Percentiles rank a stretch among this genome's conserved stretches.
Conservation (phyloP, 2,113 vertebrate species). For the Saimiri boliviensis region DNA sequence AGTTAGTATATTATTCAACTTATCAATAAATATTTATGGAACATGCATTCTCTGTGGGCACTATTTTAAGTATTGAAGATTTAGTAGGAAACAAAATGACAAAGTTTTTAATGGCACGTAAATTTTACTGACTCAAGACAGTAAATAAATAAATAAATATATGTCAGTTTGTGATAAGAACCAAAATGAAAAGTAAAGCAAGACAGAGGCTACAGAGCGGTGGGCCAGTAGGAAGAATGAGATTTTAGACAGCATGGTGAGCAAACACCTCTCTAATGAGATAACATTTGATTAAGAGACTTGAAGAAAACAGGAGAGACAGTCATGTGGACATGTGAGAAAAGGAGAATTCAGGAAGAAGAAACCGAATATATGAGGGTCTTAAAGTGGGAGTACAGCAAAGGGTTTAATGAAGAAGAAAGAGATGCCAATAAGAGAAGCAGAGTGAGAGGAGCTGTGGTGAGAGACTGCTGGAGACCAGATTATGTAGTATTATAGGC, state of each 20-base stretch:
- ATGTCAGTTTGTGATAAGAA: neutral
- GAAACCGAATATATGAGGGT: neutral
- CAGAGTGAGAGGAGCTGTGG: neutral
- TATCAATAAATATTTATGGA: neutral
- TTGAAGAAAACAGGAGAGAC: neutral
- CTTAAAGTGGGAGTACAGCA: neutral
- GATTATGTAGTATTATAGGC: neutral
- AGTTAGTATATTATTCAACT: neutral
- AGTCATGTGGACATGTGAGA: neutral
- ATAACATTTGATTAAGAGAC: neutral
- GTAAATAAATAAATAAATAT: neutral
- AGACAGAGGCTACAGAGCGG: neutral
- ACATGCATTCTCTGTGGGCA: neutral
- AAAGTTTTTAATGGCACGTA: neutral
- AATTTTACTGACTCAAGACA: neutral
- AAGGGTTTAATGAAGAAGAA: neutral
- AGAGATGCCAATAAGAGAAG: neutral
- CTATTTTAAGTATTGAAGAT: neutral
- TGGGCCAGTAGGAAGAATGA: neutral
- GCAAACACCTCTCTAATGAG: constrained; percentile 2
- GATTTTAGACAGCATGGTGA: neutral
- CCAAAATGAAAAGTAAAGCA: constrained; percentile 13
- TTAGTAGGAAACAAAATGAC: neutral
- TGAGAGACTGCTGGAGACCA: neutral
- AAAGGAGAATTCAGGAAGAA: neutral